Conservation (phyloP, 2,888 invertebrate species). For the Cabera pusaria region DNA sequence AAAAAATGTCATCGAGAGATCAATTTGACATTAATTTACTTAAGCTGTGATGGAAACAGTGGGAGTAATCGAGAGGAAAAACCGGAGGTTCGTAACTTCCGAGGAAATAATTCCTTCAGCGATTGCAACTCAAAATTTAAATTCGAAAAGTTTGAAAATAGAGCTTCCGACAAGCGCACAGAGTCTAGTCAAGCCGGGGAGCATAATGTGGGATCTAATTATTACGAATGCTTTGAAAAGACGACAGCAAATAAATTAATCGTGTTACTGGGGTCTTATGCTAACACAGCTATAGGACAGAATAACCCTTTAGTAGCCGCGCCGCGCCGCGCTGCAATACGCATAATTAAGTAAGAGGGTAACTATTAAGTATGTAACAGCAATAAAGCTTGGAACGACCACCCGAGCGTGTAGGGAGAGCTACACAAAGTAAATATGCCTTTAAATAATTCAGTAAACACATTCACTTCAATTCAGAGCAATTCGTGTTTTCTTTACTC, state of each 20-base stretch:
- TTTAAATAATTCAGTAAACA: conserved; percentile 53
- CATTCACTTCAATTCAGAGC: conserved; percentile 40
- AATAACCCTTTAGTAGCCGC: conserved; percentile 53
- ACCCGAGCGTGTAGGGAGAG: conserved; percentile 52
- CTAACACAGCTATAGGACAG: conserved; percentile 55
- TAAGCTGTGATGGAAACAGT: conserved; percentile 48
- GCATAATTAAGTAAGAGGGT: conserved; percentile 79
- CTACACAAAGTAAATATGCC: conserved; percentile 61
- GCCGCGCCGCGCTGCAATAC: conserved; percentile 55
- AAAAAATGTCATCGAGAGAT: conserved; percentile 42
- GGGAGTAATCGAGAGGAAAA: conserved; percentile 44
- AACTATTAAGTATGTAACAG: conserved; percentile 77
- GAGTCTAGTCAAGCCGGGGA: conserved; percentile 32
- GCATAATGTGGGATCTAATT: conserved; percentile 46
- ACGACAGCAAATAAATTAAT: conserved; percentile 66
- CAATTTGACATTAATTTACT: conserved; percentile 56
- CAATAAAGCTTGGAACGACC: conserved; percentile 64
- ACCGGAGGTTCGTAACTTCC: conserved; percentile 37
- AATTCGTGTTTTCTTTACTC: conserved; percentile 21
- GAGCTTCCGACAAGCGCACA: conserved; percentile 26
- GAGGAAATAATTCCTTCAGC: conserved; percentile 26
- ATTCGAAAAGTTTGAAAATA: conserved; percentile 27
- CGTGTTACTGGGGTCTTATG: conserved; percentile 60
- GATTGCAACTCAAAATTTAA: conserved; percentile 26
- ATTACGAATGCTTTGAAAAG: conserved; percentile 50